Evolutionary conservation across 1,140 invertebrate species (phyloP), one percentile per base, ranked within the genome.

Genomic region (Zaprionus gabonicus): DNA sequence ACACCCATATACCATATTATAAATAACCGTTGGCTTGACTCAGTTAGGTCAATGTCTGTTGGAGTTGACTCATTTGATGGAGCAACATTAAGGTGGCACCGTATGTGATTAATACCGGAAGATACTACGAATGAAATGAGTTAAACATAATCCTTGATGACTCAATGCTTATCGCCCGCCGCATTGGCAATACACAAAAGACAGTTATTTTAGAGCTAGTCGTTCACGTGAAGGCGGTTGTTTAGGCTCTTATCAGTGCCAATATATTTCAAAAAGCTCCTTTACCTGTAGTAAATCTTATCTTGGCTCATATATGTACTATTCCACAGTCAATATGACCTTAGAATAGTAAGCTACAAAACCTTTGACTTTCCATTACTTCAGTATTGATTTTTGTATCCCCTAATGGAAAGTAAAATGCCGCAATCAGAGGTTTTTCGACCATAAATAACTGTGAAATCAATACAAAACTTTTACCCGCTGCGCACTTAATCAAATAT

Each of bases 401-500:
- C 34, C 5, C 15, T 6, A 27, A 20, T 17, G 23, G 25, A 66
- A 56, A 66, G 51, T 66, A n/a, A 66, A 66, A 28, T 44, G 38
- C 15, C n/a, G 5, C 46, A 46, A 15, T 62, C n/a, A 17, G 27
- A 13, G 15, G 7, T 34, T 34, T 9, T 34, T 34, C 31, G 23
- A 9, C 31, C 25, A 27, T 41, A 66, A 66, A 66, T 66, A 55
- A 27, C 25, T 6, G 31, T 5, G 15, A 58, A 58, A 27, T 27
- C 55, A 75, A 79, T 80, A 49, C 6, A 59, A 57, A 63, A 67
- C 74, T 66, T 72, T 60, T 55, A 60, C 51, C 74, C 67, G 72
- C 67, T 70, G 67, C 41, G 25, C 70, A 70, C 70, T 71, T 76
- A 76, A 76, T 76, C 36, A 76, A 70, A 62, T 68, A 74, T 71